Percentiles rank a stretch among this genome's conserved stretches.
Evolutionary conservation across 2,113 vertebrate genomes (phyloP).

Genomic region (Hydrolagus affinis): DNA sequence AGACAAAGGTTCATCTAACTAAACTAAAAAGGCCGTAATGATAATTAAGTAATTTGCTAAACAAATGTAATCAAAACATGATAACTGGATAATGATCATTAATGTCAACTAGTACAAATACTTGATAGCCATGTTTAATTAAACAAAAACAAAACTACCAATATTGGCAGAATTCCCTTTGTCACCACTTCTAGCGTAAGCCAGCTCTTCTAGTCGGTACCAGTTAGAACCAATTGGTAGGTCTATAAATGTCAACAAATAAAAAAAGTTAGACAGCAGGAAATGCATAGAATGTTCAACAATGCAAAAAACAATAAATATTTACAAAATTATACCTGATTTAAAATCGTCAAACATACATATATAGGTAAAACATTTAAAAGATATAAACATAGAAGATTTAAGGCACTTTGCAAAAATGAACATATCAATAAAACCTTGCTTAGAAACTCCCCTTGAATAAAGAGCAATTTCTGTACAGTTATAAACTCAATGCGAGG

Average conservation of each 20-base stretch:
- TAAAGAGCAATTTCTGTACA: neutral
- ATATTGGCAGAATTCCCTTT: conserved; percentile 75
- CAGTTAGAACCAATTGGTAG: conserved; percentile 63
- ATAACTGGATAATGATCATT: neutral
- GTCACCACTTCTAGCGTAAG: conserved; percentile 71
- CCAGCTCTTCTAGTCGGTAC: conserved; percentile 70
- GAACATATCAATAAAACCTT: too few relatives aligned
- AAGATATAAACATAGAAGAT: neutral
- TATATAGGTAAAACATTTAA: neutral
- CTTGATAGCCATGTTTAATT: neutral
- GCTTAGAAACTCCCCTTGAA: neutral
- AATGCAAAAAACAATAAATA: neutral
- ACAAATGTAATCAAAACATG: neutral
- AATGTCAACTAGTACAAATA: neutral
- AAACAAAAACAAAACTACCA: conserved; percentile 49
- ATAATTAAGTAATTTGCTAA: neutral
- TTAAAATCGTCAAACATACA: neutral
- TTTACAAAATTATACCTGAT: neutral
- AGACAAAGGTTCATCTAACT: too few relatives aligned
- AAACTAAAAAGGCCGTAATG: neutral
- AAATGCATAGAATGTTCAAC: neutral
- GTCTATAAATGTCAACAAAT: conserved; percentile 45
- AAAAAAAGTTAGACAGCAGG: neutral
- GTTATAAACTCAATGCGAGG: neutral
- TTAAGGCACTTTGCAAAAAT: neutral